These are phyloP conservation scores for Taeniopygia guttata DNA, from an alignment of 2,797 vertebrate species.

Conservation along the genomic window DNA sequence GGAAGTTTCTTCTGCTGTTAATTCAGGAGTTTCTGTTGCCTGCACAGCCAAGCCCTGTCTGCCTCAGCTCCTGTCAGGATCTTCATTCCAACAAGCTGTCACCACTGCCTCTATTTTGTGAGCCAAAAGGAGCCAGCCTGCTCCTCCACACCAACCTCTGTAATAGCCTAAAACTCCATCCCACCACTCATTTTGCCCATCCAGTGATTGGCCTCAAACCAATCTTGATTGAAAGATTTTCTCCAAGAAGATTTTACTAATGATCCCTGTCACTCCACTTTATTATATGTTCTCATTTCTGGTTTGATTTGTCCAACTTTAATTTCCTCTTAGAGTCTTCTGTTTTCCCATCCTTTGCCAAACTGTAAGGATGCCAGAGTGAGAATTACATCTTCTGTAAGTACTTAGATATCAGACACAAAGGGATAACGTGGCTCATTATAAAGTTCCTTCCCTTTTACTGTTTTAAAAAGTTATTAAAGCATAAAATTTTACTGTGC, in stretches of 20 bases:
- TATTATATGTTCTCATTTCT: background rate
- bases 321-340: background rate
- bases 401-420: background rate
- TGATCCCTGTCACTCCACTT: background rate
- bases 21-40: background rate
- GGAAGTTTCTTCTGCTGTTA: background rate
- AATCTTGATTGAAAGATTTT: background rate
- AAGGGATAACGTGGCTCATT: background rate
- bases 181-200: fast-evolving
- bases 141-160: background rate
- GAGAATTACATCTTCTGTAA: background rate
- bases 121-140: background rate
- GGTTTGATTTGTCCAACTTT: background rate
- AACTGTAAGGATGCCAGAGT: background rate
- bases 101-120: fast-evolving
- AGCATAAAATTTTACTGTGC: background rate
- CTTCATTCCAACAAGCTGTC: background rate
- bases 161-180: background rate
- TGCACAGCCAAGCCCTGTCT: background rate
- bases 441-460: background rate
- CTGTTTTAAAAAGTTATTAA: background rate
- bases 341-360: background rate
- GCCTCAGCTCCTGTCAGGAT: background rate
- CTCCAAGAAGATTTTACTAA: background rate
- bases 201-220: background rate